phyloP scores from a whole-genome alignment of 2,888 invertebrate species.

The Brachypalpus laphriformis region DNA sequence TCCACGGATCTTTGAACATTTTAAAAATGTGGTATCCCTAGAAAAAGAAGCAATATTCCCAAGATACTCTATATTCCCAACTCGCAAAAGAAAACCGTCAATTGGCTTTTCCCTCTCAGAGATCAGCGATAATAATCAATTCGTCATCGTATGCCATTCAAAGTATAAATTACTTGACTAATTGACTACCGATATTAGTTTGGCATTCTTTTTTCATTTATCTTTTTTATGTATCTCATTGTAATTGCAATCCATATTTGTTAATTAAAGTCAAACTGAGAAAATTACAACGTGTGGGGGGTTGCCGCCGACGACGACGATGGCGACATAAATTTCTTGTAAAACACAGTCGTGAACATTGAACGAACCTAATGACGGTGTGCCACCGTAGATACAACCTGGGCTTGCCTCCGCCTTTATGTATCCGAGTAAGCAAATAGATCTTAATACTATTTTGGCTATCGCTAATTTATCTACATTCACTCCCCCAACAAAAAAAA shows the following conservation, averaged over 20 bases:
- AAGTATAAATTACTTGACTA: slow-evolving; percentile 29
- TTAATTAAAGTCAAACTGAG: slow-evolving; percentile 60
- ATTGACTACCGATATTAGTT: slow-evolving; percentile 53
- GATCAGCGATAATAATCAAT: slow-evolving; percentile 21
- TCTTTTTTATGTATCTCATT: slow-evolving; percentile 7
- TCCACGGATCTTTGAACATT: no score
- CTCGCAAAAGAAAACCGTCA: no score
- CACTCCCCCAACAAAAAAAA: slow-evolving; percentile 26
- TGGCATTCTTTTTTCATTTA: slow-evolving; percentile 19
- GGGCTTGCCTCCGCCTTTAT: slow-evolving; percentile 38
- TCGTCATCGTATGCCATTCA: slow-evolving; percentile 23
- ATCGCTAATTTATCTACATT: slow-evolving; percentile 65
- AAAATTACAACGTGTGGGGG: slow-evolving; percentile 49
- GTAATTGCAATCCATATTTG: slow-evolving; percentile 59
- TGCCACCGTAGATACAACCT: slow-evolving; percentile 35
- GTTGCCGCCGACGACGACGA: slow-evolving; percentile 8
- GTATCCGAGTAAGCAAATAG: slow-evolving; percentile 7
- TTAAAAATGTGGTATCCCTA: no score
- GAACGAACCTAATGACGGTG: slow-evolving; percentile 36
- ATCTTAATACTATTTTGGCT: slow-evolving; percentile 55
- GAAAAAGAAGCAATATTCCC: no score
- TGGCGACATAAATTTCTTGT: slow-evolving; percentile 23
- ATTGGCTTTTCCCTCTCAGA: neutral
- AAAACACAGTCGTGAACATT: slow-evolving; percentile 63
- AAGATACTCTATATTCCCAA: no score